Conservation (phyloP, 2,113 vertebrate genomes). For the Hemibagrus wyckioides region DNA sequence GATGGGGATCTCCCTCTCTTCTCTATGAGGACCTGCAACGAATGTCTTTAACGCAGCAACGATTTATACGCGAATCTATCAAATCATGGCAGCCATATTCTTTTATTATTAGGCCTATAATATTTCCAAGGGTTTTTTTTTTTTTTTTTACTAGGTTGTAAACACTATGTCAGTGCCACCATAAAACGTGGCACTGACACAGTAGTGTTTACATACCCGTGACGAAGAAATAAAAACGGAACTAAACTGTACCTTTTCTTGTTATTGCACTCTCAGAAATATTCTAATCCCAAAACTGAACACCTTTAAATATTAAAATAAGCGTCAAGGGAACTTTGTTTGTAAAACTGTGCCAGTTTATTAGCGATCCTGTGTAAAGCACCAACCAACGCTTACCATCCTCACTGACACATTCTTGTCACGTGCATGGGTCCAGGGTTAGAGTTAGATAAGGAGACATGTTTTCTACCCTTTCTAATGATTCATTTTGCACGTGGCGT, state of each 20-base stretch:
- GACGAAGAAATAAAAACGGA: background rate
- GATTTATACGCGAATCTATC: slow-evolving; percentile 10
- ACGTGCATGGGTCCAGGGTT: background rate
- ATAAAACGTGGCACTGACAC: background rate
- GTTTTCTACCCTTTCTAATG: background rate
- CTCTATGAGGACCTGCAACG: background rate
- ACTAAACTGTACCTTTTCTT: background rate
- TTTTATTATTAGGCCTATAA: background rate
- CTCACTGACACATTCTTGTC: background rate
- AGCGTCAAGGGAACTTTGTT: background rate
- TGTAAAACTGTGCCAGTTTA: background rate
- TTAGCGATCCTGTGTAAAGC: background rate
- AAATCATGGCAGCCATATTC: slow-evolving; percentile 1
- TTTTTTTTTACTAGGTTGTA: background rate
- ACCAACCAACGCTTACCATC: background rate
- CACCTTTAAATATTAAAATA: background rate
- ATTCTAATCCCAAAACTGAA: background rate
- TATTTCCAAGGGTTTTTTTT: background rate
- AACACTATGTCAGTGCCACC: background rate
- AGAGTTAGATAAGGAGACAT: background rate
- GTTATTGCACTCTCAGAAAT: background rate
- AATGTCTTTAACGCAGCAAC: background rate
- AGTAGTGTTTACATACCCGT: background rate
- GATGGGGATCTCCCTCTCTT: background rate
- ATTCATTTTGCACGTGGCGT: background rate